Percentiles rank a stretch among this genome's conserved stretches.
phyloP scores from a whole-genome alignment of 2,113 vertebrate species.

The Cebus imitator region DNA sequence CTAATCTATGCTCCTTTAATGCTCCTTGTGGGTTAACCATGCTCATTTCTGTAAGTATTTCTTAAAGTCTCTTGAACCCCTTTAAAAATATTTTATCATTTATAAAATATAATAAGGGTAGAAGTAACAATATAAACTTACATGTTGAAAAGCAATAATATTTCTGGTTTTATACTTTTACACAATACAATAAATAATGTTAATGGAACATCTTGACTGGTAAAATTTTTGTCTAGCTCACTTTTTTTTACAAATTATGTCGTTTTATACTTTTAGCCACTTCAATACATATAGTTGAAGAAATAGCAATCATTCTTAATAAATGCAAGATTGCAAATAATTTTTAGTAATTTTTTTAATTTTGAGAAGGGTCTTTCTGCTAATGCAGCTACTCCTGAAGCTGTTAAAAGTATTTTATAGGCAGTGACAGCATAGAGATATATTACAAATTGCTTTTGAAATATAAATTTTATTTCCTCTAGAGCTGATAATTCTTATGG shows the following conservation, averaged over 20 bases:
- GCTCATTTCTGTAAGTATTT: background rate
- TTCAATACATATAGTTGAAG: slow-evolving; percentile 11
- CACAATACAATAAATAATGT: background rate
- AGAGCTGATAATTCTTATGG: background rate
- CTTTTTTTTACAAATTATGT: background rate
- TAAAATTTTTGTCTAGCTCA: background rate
- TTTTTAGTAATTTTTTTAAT: background rate
- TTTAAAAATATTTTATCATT: slow-evolving; percentile 1
- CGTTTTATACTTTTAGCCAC: background rate
- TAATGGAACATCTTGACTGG: background rate
- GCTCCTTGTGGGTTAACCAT: background rate
- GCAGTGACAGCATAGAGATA: background rate
- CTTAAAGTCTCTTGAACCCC: background rate
- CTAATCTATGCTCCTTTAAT: background rate
- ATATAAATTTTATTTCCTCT: slow-evolving; percentile 29
- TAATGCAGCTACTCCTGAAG: background rate
- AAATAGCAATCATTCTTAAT: background rate
- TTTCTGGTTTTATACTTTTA: background rate
- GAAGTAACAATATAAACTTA: background rate
- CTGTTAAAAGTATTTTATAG: background rate
- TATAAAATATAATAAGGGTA: background rate
- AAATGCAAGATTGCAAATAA: background rate
- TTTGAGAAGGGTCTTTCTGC: background rate
- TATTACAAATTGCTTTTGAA: slow-evolving; percentile 36
- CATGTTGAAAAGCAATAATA: background rate